These are phyloP conservation scores for Myocastor coypus DNA, from an alignment of 2,113 vertebrate genomes.

Conservation along the genomic window DNA sequence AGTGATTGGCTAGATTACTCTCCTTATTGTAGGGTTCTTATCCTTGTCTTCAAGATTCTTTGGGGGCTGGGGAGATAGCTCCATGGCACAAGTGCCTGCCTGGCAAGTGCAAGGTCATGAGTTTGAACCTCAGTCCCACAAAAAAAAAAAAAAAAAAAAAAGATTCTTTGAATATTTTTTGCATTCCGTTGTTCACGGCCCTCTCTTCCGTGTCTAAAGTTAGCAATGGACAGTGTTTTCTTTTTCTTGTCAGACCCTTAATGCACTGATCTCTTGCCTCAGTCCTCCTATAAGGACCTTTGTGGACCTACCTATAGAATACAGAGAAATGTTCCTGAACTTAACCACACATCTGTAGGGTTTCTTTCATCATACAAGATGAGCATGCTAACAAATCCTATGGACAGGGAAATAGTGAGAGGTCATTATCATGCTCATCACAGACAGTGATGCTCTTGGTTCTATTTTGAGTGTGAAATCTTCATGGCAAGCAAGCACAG, in stretches of 20 bases:
- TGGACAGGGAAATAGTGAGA: neutral
- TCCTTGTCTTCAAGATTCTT: neutral
- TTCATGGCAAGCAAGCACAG: neutral
- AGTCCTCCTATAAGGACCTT: neutral
- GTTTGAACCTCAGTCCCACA: no score
- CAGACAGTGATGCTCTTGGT: neutral
- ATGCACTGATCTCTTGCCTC: neutral
- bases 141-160: no score
- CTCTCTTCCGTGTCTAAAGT: neutral
- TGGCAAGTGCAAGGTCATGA: no score
- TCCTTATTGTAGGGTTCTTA: neutral
- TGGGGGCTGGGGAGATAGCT: no score
- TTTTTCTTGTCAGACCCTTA: neutral
- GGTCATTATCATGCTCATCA: neutral
- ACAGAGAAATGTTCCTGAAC: neutral
- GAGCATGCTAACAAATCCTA: neutral
- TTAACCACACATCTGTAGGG: neutral
- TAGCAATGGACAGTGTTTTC: neutral
- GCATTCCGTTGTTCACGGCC: rapidly evolving
- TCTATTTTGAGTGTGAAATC: slow-evolving; percentile 33
- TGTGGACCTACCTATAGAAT: neutral
- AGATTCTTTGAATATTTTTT: neutral
- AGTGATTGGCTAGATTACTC: neutral
- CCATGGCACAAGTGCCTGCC: no score
- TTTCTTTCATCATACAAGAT: neutral